phyloP scores from a whole-genome alignment of 2,113 vertebrate species.

The Phyllopteryx taeniolatus region DNA sequence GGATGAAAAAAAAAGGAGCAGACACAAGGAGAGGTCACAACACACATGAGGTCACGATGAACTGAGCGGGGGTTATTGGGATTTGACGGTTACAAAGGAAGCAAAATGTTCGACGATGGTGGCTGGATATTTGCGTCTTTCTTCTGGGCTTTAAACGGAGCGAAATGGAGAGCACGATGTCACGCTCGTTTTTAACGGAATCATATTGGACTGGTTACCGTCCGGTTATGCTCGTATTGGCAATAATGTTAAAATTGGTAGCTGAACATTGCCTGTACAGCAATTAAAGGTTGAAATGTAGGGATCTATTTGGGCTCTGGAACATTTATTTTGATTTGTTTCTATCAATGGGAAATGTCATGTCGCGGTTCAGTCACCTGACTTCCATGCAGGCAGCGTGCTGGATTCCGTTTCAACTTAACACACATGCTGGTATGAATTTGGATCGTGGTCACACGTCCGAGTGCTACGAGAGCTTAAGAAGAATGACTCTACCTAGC shows the following conservation, averaged over 20 bases:
- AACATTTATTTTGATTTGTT: neutral
- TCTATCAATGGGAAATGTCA: neutral
- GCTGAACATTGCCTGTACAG: neutral
- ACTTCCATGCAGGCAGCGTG: too few species aligned
- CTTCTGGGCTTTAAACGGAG: neutral
- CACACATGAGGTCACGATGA: conserved; percentile 63
- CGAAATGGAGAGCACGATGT: neutral
- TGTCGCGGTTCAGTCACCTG: too few species aligned
- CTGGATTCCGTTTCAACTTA: too few species aligned
- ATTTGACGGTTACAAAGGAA: conserved; percentile 10
- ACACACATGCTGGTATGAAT: neutral
- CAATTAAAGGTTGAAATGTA: neutral
- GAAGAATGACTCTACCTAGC: conserved; percentile 72
- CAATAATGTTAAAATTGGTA: neutral
- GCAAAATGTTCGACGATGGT: neutral
- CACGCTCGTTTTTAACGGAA: neutral
- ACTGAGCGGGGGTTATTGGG: conserved; percentile 11
- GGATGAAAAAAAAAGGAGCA: conserved; percentile 70
- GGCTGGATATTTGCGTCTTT: neutral
- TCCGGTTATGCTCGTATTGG: neutral
- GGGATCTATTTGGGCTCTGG: neutral
- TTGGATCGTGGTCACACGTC: neutral
- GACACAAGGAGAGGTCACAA: conserved; percentile 64
- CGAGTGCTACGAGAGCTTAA: neutral
- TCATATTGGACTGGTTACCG: neutral